These are phyloP conservation scores for Acronicta psi DNA, from an alignment of 2,888 invertebrate species.

Conservation along the genomic window DNA sequence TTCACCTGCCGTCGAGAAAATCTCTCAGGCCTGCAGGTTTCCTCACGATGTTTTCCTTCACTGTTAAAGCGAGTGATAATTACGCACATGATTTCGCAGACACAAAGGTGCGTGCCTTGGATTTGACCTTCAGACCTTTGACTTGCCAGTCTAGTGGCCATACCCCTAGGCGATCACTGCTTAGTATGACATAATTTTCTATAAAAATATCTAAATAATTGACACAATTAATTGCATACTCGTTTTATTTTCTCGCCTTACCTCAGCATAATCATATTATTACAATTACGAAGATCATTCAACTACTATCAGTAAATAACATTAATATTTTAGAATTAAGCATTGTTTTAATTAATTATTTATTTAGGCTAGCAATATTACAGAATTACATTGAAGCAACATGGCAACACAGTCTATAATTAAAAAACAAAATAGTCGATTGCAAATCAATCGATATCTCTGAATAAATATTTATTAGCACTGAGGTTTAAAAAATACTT, in stretches of 20 bases:
- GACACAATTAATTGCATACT: conserved; percentile 53
- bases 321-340: conserved; percentile 85
- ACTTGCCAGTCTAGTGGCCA: too few species aligned
- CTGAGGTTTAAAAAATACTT: conserved; percentile 43
- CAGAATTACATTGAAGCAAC: conserved; percentile 76
- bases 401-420: conserved; percentile 66
- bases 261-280: conserved; percentile 79
- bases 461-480: conserved; percentile 34
- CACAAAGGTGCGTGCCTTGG: too few species aligned
- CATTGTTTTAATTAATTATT: conserved; percentile 69
- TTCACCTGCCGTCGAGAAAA: too few species aligned
- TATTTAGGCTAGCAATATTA: conserved; percentile 82
- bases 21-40: too few species aligned
- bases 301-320: conserved; percentile 87
- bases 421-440: conserved; percentile 46
- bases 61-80: too few species aligned
- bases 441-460: conserved; percentile 30
- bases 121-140: too few species aligned
- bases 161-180: too few species aligned
- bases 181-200: too few species aligned
- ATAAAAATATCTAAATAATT: too few species aligned
- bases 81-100: too few species aligned
- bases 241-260: conserved; percentile 74
- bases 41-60: too few species aligned
- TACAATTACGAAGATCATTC: conserved; percentile 79